Base-by-base conservation (phyloP, 2,888 invertebrate genomes). In the Pseudanteris insignis region DNA sequence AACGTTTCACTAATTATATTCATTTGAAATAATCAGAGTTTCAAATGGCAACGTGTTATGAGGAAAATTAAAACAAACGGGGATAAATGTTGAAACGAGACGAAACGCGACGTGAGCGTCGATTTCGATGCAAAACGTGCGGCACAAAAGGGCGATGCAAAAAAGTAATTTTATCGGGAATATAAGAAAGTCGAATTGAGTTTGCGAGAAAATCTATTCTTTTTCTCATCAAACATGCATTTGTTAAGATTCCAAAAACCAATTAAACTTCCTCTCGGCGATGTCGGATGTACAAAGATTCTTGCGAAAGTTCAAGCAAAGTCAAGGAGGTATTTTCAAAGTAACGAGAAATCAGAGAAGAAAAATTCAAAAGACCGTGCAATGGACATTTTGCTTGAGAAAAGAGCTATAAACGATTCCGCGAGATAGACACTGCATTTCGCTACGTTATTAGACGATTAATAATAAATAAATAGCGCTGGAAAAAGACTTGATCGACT, bases 221-320 rank as follows among this genome's bases (percentile, higher is more conserved):
- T 63, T 57, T 58, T 58, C 57, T 48, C 62, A 58, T 58, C 63
- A 58, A 63, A 63, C 63, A 58, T 58, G 53, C 57, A 58, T 63
- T 63, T 63, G 58, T 63, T 58, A 59, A 63, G 59, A 63, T 46
- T 59, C 54, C 46, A 50, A 59, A 54, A 63, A 63, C 59, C 59
- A 63, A 63, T 63, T 63, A 59, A 63, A 63, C 63, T 63, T 63
- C 51, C 59, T 63, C 59, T 37, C 54, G 50, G 50, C 48, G 28
- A 46, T 63, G 54, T 63, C 57, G 63, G 55, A 55, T 46, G 51
- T 63, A 53, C 58, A 51, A 50, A 59, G 55, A 63, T 59, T 59
- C 63, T 63, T 55, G 59, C 58, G 53, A 63, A 63, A 63, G 58
- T 63, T 58, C 48, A 15, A 21, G 47, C 47, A 43, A 47, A 58